A percentile compares a stretch with the other conserved stretches of the same genome.
These are phyloP conservation scores for Caerostris extrusa DNA, from an alignment of 1,140 invertebrate genomes.

Conservation along the genomic window DNA sequence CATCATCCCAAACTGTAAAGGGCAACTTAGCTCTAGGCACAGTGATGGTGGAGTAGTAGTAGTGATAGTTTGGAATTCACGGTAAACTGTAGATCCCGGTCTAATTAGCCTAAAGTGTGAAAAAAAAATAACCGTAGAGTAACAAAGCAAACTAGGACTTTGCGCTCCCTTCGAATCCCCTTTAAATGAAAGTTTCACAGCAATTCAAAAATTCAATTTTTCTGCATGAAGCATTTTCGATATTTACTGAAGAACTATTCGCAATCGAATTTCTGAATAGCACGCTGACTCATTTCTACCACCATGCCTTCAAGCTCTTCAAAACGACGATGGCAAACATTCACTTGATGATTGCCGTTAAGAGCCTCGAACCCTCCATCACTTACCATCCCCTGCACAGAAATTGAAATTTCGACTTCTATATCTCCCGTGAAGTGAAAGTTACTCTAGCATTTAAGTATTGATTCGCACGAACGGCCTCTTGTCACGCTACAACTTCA, in stretches of 20 bases:
- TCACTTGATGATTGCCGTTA: neutral
- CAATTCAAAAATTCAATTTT: constrained; percentile 17
- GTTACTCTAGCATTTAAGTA: constrained; percentile 2
- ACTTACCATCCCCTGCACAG: neutral
- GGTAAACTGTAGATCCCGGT: too few species aligned
- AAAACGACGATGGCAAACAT: neutral
- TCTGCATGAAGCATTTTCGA: neutral
- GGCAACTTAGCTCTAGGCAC: too few species aligned
- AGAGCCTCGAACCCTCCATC: neutral
- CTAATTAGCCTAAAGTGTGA: too few species aligned
- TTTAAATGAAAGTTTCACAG: neutral
- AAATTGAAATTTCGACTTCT: constrained; percentile 8
- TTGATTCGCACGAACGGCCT: neutral
- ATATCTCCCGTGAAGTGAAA: neutral
- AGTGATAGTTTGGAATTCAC: too few species aligned
- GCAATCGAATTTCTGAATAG: neutral
- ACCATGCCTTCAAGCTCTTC: neutral
- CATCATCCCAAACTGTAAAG: too few species aligned
- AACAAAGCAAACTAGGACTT: too few species aligned
- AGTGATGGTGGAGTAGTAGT: too few species aligned
- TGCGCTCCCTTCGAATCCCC: too few species aligned
- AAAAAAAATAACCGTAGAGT: too few species aligned
- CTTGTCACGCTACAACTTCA: neutral
- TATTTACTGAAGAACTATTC: neutral
- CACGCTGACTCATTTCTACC: neutral